Evolutionary conservation across 2,888 invertebrate genomes (phyloP).

Genomic region (Sphecodes monilicornis): DNA sequence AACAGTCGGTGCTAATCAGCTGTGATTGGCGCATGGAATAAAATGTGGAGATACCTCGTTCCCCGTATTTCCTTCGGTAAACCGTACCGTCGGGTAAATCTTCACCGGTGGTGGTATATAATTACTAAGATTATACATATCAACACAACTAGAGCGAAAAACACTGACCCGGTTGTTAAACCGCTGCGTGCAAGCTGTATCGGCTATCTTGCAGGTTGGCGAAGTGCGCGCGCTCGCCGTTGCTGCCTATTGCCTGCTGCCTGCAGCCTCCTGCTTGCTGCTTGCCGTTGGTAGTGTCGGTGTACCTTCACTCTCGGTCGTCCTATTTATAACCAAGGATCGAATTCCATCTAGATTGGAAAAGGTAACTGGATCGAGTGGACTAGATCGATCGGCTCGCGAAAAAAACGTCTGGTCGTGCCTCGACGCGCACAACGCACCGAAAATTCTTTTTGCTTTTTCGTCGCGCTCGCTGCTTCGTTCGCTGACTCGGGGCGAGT

Average conservation of each 20-base stretch:
- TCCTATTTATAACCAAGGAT: slow-evolving; percentile 75
- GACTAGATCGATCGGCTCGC: slow-evolving; percentile 44
- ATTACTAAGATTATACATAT: slow-evolving; percentile 81
- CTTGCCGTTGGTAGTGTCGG: slow-evolving; percentile 35
- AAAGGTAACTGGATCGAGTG: slow-evolving; percentile 69
- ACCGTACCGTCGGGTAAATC: slow-evolving; percentile 69
- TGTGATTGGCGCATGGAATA: slow-evolving; percentile 72
- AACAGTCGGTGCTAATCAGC: slow-evolving; percentile 75
- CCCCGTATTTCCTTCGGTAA: slow-evolving; percentile 19
- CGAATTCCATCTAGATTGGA: slow-evolving; percentile 72
- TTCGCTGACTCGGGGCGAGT: not conserved
- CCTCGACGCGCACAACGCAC: not conserved
- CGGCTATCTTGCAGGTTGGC: slow-evolving; percentile 55
- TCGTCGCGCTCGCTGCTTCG: not conserved
- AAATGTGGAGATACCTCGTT: slow-evolving; percentile 63
- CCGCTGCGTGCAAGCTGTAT: slow-evolving; percentile 68
- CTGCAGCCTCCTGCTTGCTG: not conserved
- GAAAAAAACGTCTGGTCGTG: slow-evolving; percentile 16
- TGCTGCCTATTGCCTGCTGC: not conserved
- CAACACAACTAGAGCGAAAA: slow-evolving; percentile 81
- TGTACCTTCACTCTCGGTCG: slow-evolving; percentile 72
- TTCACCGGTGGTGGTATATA: slow-evolving; percentile 72
- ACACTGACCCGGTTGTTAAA: slow-evolving; percentile 79
- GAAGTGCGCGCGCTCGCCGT: slow-evolving; percentile 41
- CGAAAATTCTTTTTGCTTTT: slow-evolving; percentile 32